Conservation (phyloP, 1,140 invertebrate species). For the Zaprionus nigranus region DNA sequence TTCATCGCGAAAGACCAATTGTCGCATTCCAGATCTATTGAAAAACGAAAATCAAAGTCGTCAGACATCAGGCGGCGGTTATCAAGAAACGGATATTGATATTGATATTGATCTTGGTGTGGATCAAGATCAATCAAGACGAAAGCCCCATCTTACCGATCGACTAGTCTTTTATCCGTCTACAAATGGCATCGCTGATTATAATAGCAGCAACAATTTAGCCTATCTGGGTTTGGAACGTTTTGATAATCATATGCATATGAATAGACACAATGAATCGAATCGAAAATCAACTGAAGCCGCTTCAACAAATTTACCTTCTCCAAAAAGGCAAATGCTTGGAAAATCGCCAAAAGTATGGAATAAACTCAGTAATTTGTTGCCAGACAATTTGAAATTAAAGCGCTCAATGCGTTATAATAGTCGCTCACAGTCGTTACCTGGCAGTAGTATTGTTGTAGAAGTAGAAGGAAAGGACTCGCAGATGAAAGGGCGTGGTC, state of each 20-base stretch:
- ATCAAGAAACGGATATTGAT: constrained; percentile 44
- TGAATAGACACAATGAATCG: not conserved
- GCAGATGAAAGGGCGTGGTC: constrained; percentile 61
- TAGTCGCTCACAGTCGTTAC: constrained; percentile 92
- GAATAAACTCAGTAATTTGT: constrained; percentile 86
- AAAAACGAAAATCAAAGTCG: constrained; percentile 39
- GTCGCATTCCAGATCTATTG: constrained; percentile 66
- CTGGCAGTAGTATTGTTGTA: constrained; percentile 88
- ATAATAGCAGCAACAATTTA: constrained; percentile 65
- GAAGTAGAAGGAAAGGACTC: constrained; percentile 83
- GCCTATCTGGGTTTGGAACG: constrained; percentile 50
- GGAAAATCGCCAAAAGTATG: constrained; percentile 83
- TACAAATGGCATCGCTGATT: constrained; percentile 59
- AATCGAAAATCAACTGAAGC: not conserved
- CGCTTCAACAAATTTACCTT: not conserved
- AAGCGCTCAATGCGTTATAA: constrained; percentile 87
- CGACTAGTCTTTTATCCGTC: constrained; percentile 77
- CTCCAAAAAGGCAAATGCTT: not conserved
- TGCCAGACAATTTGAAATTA: constrained; percentile 91
- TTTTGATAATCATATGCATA: no score
- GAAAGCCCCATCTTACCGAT: constrained; percentile 65
- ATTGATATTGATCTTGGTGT: not conserved
- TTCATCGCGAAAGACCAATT: no score
- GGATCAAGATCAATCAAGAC: not conserved
- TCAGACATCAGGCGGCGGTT: not conserved